Evolutionary conservation across 2,797 vertebrate species (phyloP).

Genomic region (Calcarius lapponicus): DNA sequence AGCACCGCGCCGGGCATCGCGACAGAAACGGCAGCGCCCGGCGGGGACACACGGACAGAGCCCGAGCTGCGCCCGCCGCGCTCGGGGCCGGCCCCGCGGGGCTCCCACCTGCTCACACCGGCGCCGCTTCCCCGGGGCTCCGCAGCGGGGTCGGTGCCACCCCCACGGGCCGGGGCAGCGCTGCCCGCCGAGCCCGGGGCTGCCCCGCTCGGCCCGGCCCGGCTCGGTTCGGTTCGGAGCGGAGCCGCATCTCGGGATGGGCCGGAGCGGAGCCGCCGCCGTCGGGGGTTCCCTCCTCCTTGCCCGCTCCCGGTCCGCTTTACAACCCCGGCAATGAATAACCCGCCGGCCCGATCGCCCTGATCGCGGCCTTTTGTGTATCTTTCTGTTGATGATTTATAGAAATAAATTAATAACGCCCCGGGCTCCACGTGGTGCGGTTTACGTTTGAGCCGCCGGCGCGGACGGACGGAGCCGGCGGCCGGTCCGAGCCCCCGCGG

Average conservation of each 20-base stretch:
- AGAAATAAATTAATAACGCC: slow-evolving; percentile 98
- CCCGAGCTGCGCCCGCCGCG: fast-evolving
- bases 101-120: background rate
- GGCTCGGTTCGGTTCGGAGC: background rate
- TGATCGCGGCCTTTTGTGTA: slow-evolving; percentile 91
- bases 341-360: slow-evolving; percentile 89
- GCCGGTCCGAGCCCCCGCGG: background rate
- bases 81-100: background rate
- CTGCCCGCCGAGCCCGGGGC: background rate
- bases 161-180: background rate
- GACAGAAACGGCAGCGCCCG: no score
- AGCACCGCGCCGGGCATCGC: no score
- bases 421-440: slow-evolving; percentile 88
- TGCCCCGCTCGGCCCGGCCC: background rate
- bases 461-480: background rate
- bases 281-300: slow-evolving; percentile 27
- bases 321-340: slow-evolving; percentile 94
- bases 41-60: no score
- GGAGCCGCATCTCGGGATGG: background rate
- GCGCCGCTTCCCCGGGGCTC: background rate
- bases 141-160: background rate
- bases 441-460: slow-evolving; percentile 74
- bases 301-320: slow-evolving; percentile 75
- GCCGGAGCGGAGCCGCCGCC: background rate
- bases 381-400: slow-evolving; percentile 99